Conservation (phyloP, 2,113 vertebrate genomes). For the Proteles cristata region DNA sequence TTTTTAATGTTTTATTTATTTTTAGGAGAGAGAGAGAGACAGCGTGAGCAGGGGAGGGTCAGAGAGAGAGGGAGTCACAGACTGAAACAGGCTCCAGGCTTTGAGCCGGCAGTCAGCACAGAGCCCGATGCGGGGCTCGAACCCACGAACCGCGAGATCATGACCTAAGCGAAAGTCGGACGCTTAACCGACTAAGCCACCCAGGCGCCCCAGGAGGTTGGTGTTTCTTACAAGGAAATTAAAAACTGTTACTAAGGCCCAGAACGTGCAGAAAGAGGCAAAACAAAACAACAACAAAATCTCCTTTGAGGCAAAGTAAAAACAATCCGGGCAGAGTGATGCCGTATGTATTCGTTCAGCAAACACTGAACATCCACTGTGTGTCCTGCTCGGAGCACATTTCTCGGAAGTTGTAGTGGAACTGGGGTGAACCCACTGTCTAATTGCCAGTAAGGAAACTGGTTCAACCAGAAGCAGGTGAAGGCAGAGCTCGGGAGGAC, state of each 20-base stretch:
- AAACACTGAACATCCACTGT: neutral
- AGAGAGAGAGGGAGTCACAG: no score
- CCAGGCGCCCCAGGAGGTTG: neutral
- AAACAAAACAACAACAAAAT: neutral
- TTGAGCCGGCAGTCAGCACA: no score
- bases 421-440: accelerated
- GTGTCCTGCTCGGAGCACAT: neutral
- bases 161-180: no score
- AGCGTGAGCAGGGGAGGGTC: no score
- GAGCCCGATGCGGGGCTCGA: no score
- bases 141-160: no score
- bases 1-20: no score
- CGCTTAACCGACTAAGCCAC: no score
- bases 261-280: neutral
- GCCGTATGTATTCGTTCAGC: accelerated
- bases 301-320: neutral
- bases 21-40: no score
- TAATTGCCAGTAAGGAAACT: neutral
- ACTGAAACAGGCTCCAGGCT: no score
- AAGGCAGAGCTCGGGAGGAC: neutral
- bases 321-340: neutral
- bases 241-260: conserved; percentile 27
- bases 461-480: neutral
- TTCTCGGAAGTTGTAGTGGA: no score
- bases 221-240: conserved; percentile 42